Conservation (phyloP, 2,113 vertebrate genomes). For the Pelecanus crispus region DNA sequence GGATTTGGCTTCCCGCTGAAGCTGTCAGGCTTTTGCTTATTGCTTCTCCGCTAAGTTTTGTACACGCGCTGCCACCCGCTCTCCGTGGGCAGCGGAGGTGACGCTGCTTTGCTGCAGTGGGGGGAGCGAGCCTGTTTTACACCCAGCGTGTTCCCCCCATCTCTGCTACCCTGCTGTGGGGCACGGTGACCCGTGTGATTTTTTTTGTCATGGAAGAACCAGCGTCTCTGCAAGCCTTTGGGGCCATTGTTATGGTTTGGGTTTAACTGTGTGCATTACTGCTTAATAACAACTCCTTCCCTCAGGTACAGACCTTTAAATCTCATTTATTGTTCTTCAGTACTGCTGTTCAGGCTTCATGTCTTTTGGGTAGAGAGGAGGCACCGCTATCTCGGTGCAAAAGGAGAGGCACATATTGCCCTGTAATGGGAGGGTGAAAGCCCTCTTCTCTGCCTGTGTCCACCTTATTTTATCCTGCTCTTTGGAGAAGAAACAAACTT, state of each 20-base stretch:
- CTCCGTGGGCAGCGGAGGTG: background rate
- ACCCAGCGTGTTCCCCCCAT: background rate
- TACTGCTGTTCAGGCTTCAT: background rate
- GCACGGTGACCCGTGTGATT: no score
- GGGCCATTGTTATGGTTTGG: background rate
- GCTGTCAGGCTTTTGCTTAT: background rate
- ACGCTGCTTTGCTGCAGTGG: background rate
- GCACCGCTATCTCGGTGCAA: background rate
- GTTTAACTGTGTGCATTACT: constrained; percentile 29
- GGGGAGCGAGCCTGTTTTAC: background rate
- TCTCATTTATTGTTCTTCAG: background rate
- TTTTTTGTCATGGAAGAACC: background rate
- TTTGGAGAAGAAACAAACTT: background rate
- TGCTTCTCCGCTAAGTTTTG: background rate
- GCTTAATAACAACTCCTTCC: constrained; percentile 7
- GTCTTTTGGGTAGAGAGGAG: background rate
- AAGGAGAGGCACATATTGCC: background rate
- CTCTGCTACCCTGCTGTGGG: background rate
- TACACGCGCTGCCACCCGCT: background rate
- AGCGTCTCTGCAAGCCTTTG: background rate
- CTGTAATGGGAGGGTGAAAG: background rate
- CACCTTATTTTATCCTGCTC: background rate
- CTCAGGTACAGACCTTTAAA: background rate
- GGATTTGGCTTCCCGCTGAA: background rate
- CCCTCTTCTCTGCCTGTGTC: no score